Evolutionary conservation across 2,113 vertebrate genomes (phyloP).

Genomic region (Cettia cetti): DNA sequence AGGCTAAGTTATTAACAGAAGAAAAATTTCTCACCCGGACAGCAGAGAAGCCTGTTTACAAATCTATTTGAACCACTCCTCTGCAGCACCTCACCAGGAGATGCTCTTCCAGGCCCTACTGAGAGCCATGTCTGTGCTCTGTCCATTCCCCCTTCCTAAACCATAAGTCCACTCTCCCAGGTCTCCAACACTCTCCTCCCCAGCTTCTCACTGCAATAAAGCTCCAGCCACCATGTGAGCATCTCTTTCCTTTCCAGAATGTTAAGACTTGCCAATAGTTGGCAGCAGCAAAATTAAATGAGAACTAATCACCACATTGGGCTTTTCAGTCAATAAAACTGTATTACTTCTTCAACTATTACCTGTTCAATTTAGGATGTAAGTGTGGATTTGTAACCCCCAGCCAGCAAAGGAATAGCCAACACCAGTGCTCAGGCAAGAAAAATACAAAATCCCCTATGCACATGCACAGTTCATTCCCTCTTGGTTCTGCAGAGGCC

Average conservation of each 20-base stretch:
- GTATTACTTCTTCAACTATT: neutral
- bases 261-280: neutral
- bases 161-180: neutral
- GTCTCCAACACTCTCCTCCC: neutral
- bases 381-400: neutral
- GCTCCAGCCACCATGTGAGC: neutral
- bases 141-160: neutral
- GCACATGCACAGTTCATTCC: neutral
- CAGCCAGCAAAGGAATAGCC: neutral
- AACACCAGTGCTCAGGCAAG: neutral
- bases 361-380: neutral
- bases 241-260: neutral
- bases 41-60: neutral
- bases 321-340: constrained; percentile 23
- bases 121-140: neutral
- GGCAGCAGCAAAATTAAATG: constrained; percentile 14
- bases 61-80: neutral
- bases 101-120: neutral
- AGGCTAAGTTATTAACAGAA: neutral
- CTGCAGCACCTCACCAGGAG: neutral
- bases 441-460: neutral
- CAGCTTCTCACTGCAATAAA: neutral
- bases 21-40: neutral
- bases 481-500: neutral
- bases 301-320: neutral